Conservation (phyloP, 2,888 invertebrate genomes). For the Steinernema hermaphroditum region DNA sequence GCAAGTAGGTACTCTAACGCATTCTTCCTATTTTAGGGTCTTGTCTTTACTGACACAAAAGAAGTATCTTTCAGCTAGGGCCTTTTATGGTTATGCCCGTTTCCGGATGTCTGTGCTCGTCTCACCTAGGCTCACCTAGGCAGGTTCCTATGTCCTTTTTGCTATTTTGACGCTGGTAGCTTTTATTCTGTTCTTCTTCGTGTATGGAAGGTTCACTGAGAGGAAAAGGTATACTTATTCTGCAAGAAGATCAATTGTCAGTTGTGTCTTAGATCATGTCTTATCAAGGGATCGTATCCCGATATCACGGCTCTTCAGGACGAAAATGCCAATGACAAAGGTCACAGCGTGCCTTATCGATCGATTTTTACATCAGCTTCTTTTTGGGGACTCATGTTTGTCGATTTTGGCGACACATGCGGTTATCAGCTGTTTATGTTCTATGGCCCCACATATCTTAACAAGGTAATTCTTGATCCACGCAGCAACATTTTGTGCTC, state of each 20-base stretch:
- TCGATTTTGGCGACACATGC: not conserved
- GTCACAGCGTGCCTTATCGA: not conserved
- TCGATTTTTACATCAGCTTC: not conserved
- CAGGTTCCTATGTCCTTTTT: not conserved
- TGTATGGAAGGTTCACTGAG: not conserved
- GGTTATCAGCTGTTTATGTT: conserved; percentile 1
- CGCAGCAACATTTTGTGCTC: not conserved
- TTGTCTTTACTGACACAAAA: not conserved
- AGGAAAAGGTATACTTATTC: not conserved
- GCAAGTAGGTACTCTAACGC: not conserved
- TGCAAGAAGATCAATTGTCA: not conserved
- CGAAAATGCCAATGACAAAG: not conserved
- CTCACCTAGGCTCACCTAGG: not conserved
- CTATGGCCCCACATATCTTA: not conserved
- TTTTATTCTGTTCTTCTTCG: not conserved
- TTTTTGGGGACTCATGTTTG: not conserved
- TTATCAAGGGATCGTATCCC: not conserved
- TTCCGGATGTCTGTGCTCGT: not conserved
- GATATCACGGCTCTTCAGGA: not conserved
- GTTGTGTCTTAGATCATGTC: not conserved
- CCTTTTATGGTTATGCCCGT: conserved; percentile 5
- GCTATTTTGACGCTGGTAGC: not conserved
- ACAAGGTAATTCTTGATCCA: not conserved
- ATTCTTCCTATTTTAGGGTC: not conserved
- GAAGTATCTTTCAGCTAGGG: not conserved